Conservation (phyloP, 2,888 invertebrate species). For the Neria commutata region DNA sequence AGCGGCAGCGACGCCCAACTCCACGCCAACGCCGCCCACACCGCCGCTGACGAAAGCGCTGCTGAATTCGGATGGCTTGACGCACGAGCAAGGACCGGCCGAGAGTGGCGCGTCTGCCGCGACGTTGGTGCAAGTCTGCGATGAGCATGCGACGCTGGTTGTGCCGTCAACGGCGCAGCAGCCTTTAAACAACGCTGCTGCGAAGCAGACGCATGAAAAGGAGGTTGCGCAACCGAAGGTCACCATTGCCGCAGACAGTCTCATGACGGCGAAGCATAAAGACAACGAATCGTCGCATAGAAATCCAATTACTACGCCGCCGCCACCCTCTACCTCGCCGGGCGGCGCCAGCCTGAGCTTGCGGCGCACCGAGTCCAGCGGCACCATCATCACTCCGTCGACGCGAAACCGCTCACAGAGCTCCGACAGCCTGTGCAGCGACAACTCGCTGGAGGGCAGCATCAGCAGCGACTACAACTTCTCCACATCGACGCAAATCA, state of each 20-base stretch:
- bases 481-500: constrained; percentile 48
- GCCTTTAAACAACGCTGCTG: constrained; percentile 7
- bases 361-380: constrained; percentile 54
- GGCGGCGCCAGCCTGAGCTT: constrained; percentile 50
- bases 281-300: background rate
- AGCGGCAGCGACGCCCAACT: constrained; percentile 38
- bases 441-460: constrained; percentile 59
- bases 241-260: constrained; percentile 48
- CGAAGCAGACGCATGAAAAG: constrained; percentile 1
- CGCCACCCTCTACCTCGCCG: constrained; percentile 55
- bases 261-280: constrained; percentile 33
- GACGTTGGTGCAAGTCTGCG: background rate
- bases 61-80: background rate
- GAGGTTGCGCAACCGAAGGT: constrained; percentile 40
- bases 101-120: background rate
- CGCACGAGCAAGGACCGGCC: constrained; percentile 14
- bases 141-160: background rate
- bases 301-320: constrained; percentile 39
- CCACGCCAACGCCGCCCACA: constrained; percentile 37
- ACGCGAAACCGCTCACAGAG: constrained; percentile 60
- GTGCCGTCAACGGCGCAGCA: too few relatives aligned
- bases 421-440: constrained; percentile 60
- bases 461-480: constrained; percentile 53
- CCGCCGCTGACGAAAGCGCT: constrained; percentile 14
- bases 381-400: constrained; percentile 52